A percentile compares a stretch with the other conserved stretches of the same genome.
Evolutionary conservation across 2,888 invertebrate species (phyloP).

Genomic region (Lacanobia oleracea): DNA sequence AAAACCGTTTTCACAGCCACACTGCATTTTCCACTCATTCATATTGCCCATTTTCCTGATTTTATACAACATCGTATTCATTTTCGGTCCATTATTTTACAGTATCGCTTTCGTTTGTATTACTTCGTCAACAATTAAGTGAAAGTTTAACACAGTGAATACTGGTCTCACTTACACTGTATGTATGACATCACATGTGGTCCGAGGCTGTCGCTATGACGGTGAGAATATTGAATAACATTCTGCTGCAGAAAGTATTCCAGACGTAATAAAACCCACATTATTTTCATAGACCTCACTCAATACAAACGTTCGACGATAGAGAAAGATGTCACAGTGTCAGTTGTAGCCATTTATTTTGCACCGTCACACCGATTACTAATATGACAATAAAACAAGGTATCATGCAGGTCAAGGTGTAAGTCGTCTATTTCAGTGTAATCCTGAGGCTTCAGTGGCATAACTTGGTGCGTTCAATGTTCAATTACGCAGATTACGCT

Average conservation of each 20-base stretch:
- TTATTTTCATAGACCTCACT: conserved; percentile 3
- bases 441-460: conserved; percentile 62
- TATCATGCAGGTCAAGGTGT: conserved; percentile 58
- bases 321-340: neutral
- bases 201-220: conserved; percentile 25
- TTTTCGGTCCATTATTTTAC: conserved; percentile 23
- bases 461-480: conserved; percentile 48
- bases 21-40: conserved; percentile 57
- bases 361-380: conserved; percentile 23
- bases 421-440: conserved; percentile 60
- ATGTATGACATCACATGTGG: conserved; percentile 49
- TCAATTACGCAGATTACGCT: conserved; percentile 49
- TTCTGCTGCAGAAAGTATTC: conserved; percentile 28
- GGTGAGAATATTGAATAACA: conserved; percentile 41
- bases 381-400: conserved; percentile 33
- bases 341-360: conserved; percentile 15
- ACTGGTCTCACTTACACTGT: conserved; percentile 41
- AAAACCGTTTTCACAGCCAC: conserved; percentile 49
- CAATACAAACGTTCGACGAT: neutral
- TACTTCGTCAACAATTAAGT: conserved; percentile 47
- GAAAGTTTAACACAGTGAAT: conserved; percentile 55
- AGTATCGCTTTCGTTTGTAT: conserved; percentile 50
- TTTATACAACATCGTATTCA: conserved; percentile 30
- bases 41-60: conserved; percentile 55
- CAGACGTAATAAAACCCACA: neutral